Evolutionary conservation across 2,888 invertebrate genomes (phyloP), one percentile per base, ranked within the genome.

Genomic region (Epirrhoe tristata): DNA sequence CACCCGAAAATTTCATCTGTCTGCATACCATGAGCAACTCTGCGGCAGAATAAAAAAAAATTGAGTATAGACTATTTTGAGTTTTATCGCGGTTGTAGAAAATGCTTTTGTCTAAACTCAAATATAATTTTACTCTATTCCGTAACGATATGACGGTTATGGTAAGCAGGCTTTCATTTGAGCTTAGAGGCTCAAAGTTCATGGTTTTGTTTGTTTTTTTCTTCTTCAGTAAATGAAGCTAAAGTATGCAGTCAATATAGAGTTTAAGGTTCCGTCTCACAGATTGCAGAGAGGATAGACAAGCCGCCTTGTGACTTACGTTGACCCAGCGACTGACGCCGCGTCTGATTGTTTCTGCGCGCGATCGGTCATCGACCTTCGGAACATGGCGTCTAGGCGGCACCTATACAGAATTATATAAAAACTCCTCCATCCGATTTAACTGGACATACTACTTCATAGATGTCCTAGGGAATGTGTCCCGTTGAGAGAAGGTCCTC

Each of bases 291-390:
- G 58, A 63, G 63, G 39, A 66, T 59, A 63, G 65, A 57, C 39
- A 69, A 67, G 61, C 64, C 66, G 67, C 72, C 58, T 65, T 51
- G 67, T 61, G 61, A 74, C 74, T 74, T 74, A 74, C 74, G 69
- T 74, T 74, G 53, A 69, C 71, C 73, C 74, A 74, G 55, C 74
- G 74, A 66, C 66, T 72, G 73, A 74, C 70, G 32, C 69, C 70
- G 67, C 70, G 66, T 69, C 66, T 70, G 60, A 66, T n/a, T n/a
- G 51, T 64, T 53, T 68, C 53, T 54, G 69, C 39, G 64, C 65
- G 68, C 32, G 63, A 70, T 43, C 53, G 67, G 39, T 65, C 56
- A 63, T 55, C 69, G 66, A 71, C 63, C 68, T 64, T 65, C 66
- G 58, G 66, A 58, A 65, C 34, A 17, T 24, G 66, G 58, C 70